Evolutionary conservation across 1,140 invertebrate species (phyloP), one percentile per base, ranked within the genome.

Genomic region (Oscheius sp.): DNA sequence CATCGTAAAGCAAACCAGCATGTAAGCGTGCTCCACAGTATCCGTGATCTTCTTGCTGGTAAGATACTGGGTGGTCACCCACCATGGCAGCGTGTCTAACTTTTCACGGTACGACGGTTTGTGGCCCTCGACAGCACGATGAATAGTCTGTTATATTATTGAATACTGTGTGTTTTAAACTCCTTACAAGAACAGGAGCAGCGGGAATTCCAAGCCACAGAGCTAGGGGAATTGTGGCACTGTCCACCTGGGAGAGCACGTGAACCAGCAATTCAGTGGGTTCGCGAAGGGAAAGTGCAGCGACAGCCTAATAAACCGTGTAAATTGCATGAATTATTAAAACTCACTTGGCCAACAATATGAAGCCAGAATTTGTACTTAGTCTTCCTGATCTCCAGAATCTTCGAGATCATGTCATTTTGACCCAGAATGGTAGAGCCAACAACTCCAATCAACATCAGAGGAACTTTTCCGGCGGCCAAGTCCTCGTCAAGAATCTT

Each of bases 191-290:
- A 86, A 91, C 91, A n/a, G 94, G 93, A 52, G 96, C 85, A 49
- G 91, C 91, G 20, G 93, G 92, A 78, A 95, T 89, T 26, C 93
- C 93, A 55, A 96, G 88, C 94, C 94, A 97, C 46, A 89, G 89
- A 15, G 92, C 91, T 2, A 95, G 86, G 73, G 91, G 90, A 42
- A 96, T 86, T 3, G 93, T 93, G 79, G 95, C 89, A 79, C 93
- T 95, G 84, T 96, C 93, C 18, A 91, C 91, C 79, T 77, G 76
- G 4, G 76, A 76, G n/a, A 77, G 68, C 2, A 77, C 76, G 35
- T 77, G 73, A 34, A 77, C 76, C 3, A 77, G 63, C 3, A 68
- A 45, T 23, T 76, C 68, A 23, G 46, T 77, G 18, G 76, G 76
- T 29, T 77, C 74, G 13, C 63, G 36, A 28, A 77, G 55, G 4